Evolutionary conservation across 2,888 invertebrate species (phyloP), one percentile per base, ranked within the genome.

Genomic region (Drosophila colorata): DNA sequence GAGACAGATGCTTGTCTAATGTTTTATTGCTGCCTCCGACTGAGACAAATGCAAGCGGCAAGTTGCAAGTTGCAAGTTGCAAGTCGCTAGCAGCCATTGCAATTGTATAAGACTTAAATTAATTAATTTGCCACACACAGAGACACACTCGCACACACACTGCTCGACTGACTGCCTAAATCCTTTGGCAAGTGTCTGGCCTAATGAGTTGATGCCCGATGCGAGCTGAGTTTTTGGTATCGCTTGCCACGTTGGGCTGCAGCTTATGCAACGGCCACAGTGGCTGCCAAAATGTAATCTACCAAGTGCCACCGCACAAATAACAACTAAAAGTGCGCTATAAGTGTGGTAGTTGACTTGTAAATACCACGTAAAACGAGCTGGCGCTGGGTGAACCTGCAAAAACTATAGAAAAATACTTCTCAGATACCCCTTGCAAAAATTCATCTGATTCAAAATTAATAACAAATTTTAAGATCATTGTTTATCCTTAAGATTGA

Each of bases 81-180:
- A 28, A 28, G 25, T 8, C 46, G 84, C 81, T 64, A 58, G 72
- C 35, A 68, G 31, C 72, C 69, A 66, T 76, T 73, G 88, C 83
- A 86, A 84, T 84, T 84, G 87, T 80, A 84, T 88, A 83, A 84
- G 86, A 86, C 88, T 88, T 86, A 88, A 84, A 84, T 84, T 84
- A 84, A 84, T 84, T 84, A 84, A 86, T 84, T 84, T 88, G 72
- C 87, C 88, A 69, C 68, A 80, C 61, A 72, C 47, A 78, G 48
- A 58, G 18, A 63, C 16, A 52, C 25, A 47, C 8, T 38, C 23
- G 14, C 2, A 20, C 16, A 38, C 9, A 55, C 33, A 52, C 56
- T 64, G 20, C 23, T 11, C 41, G 53, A 56, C 38, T 51, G 74
- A 57, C 64, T 52, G 64, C 46, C 28, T 33, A 74, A 80, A 72